phyloP scores from a whole-genome alignment of 2,113 vertebrate species.

The Forbesichthys agassizii region DNA sequence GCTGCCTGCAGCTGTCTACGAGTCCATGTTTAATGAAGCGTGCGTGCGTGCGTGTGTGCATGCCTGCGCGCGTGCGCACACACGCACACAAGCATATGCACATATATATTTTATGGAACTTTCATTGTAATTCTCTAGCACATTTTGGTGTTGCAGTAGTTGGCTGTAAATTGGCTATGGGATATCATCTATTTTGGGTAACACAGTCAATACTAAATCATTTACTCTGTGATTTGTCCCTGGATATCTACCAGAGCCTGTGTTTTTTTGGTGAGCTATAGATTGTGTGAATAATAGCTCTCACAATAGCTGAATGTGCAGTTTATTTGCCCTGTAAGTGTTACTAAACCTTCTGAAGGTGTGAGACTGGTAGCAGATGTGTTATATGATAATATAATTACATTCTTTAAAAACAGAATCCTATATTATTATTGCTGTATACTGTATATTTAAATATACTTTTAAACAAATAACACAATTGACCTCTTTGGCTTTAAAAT shows the following conservation, averaged over 20 bases:
- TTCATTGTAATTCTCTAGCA: neutral
- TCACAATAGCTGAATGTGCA: neutral
- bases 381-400: neutral
- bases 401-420: neutral
- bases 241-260: conserved; percentile 21
- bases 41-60: no score
- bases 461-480: no score
- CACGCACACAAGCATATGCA: neutral
- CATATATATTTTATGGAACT: conserved; percentile 20
- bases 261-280: conserved; percentile 20
- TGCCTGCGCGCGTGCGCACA: no score
- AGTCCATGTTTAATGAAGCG: neutral
- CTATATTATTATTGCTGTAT: neutral
- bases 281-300: conserved; percentile 34
- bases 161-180: conserved; percentile 11
- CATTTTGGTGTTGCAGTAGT: neutral
- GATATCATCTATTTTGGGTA: conserved; percentile 2
- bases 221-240: conserved; percentile 29
- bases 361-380: neutral
- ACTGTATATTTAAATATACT: no score
- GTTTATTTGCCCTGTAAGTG: no score
- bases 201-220: conserved; percentile 36
- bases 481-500: no score
- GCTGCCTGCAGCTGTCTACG: neutral
- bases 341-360: neutral